Conservation (phyloP, 2,797 vertebrate genomes). For the Spondyliosoma cantharus region DNA sequence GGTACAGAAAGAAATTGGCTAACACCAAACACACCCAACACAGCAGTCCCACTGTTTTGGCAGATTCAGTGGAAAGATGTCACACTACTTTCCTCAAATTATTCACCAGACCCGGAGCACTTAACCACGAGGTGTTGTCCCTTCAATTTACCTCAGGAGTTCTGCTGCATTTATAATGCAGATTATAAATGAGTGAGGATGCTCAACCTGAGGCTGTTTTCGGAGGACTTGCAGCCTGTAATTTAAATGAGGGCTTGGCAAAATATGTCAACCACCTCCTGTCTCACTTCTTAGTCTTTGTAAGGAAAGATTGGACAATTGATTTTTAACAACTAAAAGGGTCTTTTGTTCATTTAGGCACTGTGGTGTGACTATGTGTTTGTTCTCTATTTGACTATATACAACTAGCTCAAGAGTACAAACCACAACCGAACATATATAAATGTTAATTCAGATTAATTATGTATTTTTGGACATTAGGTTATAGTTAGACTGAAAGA, state of each 20-base stretch:
- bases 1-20: neutral
- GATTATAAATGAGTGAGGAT: constrained; percentile 35
- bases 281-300: neutral
- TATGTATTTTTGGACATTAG: too few species aligned
- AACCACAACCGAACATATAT: neutral
- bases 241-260: constrained; percentile 18
- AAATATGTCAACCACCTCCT: constrained; percentile 22
- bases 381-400: neutral
- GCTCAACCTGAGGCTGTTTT: constrained; percentile 32
- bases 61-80: constrained; percentile 21
- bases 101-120: constrained; percentile 35
- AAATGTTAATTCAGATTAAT: too few species aligned
- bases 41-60: neutral
- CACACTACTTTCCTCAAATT: constrained; percentile 32
- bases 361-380: neutral
- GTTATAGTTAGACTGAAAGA: neutral
- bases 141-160: constrained; percentile 37
- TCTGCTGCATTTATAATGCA: constrained; percentile 42
- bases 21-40: neutral
- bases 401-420: neutral
- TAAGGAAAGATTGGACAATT: neutral
- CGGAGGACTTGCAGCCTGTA: constrained; percentile 11
- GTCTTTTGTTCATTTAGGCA: neutral
- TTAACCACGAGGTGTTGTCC: constrained; percentile 36
- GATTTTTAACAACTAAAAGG: constrained; percentile 5